Base-by-base conservation (phyloP, 92 coral and sea anemone species). In the Heteractis magnifica region DNA sequence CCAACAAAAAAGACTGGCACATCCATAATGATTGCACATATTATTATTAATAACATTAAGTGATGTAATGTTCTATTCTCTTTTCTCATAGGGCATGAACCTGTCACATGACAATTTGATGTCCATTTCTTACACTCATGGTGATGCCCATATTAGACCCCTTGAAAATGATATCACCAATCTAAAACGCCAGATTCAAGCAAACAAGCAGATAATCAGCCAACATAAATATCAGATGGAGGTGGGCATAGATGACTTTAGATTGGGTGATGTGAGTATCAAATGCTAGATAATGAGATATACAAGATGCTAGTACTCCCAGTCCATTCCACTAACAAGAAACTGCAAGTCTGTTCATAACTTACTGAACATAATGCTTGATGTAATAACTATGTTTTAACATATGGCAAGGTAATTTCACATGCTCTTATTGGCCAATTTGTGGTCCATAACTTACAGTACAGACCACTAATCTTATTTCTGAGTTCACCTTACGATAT, bases 161-260 rank as follows among this genome's bases (percentile, higher is more conserved):
- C 82, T 96, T 13, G 99, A 96, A 23, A 87, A 90, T 87, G 99
- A 96, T 62, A 89, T 94, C 60, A 91, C 91, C 8, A 96, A 94
- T 89, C 88, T 96, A n/a, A 96, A 94, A 78, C 83, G 99, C 60
- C 99, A 96, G 86, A 89, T 96, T 50, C 99, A 96, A 89, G 88
- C 90, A 71, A 94, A 96, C 83, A 96, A 96, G 79, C 99, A 96
- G 84, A 82, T 84, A 0, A 96, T 96, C 77, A 88, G 98, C 79
- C 97, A 92, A 62, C 88, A 96, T 76, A 96, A 94, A 82, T 90
- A 88, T 65, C 93, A 90, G 72, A 84, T 92, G 76, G 98, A 96
- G 20, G 79, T 49, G 52, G 99, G 99, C 74, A 87, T 96, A 12
- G 95, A 96, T 58, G 91, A 85, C 81, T 81, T 90, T 51, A 84